These are phyloP conservation scores for Natrix natrix DNA, from an alignment of 2,797 vertebrate genomes.

Conservation along the genomic window DNA sequence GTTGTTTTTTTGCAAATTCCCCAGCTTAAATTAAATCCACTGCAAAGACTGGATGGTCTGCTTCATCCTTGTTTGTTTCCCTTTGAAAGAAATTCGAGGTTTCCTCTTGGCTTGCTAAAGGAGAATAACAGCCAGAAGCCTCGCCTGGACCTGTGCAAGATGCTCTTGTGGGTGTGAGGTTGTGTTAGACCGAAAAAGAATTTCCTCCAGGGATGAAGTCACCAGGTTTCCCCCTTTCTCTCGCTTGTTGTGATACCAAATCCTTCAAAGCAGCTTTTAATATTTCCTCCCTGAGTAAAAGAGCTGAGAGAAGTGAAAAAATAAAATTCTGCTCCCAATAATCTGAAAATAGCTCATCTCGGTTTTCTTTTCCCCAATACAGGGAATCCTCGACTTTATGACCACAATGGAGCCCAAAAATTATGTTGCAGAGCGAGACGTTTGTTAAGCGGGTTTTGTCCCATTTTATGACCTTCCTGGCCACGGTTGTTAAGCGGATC, in stretches of 20 bases:
- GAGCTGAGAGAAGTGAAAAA: background rate
- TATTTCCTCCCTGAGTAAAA: background rate
- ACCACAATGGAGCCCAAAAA: no score
- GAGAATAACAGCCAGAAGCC: no score
- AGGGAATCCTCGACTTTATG: no score
- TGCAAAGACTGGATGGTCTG: no score
- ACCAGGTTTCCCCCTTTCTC: background rate
- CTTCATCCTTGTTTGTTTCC: background rate
- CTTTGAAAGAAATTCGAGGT: background rate
- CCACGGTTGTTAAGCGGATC: no score
- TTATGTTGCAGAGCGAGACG: no score
- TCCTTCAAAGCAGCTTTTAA: background rate
- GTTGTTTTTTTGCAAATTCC: no score
- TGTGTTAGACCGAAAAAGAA: conserved; percentile 8
- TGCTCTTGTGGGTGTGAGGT: accelerated
- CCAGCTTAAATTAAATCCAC: background rate
- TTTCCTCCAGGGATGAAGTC: accelerated
- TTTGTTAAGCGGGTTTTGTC: no score
- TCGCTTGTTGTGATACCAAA: background rate
- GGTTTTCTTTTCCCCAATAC: background rate
- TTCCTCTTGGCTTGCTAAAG: background rate
- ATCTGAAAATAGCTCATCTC: no score
- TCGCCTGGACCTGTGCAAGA: background rate
- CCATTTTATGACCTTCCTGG: no score
- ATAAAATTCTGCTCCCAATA: background rate